These are phyloP conservation scores for Acronicta alni DNA, from an alignment of 2,888 invertebrate genomes.

Conservation along the genomic window DNA sequence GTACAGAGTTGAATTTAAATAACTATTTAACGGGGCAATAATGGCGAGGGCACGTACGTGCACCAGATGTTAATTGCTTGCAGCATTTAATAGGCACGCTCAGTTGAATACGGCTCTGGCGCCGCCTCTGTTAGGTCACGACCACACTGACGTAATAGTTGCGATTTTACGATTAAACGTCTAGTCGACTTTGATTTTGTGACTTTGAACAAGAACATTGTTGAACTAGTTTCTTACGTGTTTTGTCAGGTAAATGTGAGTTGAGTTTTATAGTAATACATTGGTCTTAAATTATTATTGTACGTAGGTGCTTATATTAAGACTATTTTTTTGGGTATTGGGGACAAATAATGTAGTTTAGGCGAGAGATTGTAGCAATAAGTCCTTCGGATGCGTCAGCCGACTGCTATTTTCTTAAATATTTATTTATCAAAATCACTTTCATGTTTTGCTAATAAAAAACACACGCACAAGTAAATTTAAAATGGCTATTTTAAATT, in stretches of 20 bases:
- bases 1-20: constrained; percentile 77
- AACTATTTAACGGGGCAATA: constrained; percentile 80
- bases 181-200: constrained; percentile 45
- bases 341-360: too few relatives aligned
- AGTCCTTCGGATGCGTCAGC: too few relatives aligned
- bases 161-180: constrained; percentile 44
- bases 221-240: constrained; percentile 15
- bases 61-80: constrained; percentile 80
- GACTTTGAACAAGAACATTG: constrained; percentile 33
- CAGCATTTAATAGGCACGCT: constrained; percentile 76
- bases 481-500: too few relatives aligned
- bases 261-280: neutral
- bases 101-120: constrained; percentile 56
- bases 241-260: constrained; percentile 1
- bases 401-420: too few relatives aligned
- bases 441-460: too few relatives aligned
- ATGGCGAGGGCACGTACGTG: constrained; percentile 71
- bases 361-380: too few relatives aligned
- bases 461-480: too few relatives aligned
- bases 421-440: too few relatives aligned
- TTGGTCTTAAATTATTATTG: too few relatives aligned
- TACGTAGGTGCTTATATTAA: too few relatives aligned
- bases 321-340: too few relatives aligned
- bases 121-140: constrained; percentile 47
- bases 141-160: constrained; percentile 52